Conservation (phyloP, 2,113 vertebrate species). For the Otus sunia region DNA sequence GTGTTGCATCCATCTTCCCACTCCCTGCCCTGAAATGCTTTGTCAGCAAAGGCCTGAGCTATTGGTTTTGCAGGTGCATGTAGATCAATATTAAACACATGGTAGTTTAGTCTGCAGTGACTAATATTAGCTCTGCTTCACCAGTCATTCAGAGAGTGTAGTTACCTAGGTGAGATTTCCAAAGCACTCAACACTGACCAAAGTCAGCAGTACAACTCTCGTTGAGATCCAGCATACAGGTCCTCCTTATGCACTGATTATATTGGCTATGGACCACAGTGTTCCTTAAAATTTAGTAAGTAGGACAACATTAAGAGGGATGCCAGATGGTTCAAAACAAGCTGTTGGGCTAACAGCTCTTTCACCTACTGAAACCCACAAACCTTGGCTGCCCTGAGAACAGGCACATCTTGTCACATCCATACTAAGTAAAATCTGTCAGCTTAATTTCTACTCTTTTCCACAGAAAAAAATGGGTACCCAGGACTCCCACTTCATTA, state of each 20-base stretch:
- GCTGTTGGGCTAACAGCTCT: not conserved
- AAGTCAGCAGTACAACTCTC: not conserved
- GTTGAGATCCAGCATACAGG: not conserved
- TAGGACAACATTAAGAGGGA: not conserved
- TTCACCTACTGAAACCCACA: not conserved
- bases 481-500: not conserved
- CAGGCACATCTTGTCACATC: not conserved
- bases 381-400: not conserved
- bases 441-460: not conserved
- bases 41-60: constrained; percentile 38
- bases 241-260: not conserved
- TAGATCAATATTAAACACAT: constrained; percentile 28
- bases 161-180: not conserved
- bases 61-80: constrained; percentile 4
- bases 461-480: not conserved
- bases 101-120: not conserved
- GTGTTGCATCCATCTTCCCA: not conserved
- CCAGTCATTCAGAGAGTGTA: not conserved
- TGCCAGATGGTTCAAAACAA: not conserved
- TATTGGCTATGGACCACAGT: not conserved
- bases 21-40: not conserved
- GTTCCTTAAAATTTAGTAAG: not conserved
- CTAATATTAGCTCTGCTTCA: not conserved
- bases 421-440: not conserved
- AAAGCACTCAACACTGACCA: not conserved